Evolutionary conservation across 1,140 invertebrate genomes (phyloP), one percentile per base, ranked within the genome.

Genomic region (Aphelinus atriplicis): DNA sequence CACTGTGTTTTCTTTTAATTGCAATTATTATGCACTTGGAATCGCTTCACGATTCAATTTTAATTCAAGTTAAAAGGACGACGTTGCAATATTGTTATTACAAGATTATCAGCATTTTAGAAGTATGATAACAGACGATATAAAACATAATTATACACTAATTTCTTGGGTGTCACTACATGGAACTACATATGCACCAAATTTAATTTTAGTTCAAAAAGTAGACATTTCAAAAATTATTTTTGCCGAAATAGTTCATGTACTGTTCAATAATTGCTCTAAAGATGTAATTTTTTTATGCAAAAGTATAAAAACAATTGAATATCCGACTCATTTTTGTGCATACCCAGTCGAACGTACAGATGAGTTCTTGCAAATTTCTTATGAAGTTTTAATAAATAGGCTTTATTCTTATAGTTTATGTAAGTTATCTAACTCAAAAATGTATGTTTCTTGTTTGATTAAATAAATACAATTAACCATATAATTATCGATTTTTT

Each of bases 231-330:
- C 26, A 69, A 48, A 26, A 26, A 26, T 26, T 26, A 26, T 26
- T 26, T 69, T 69, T 47, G 66, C 55, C 4, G 48, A 58, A 58
- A 58, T 69, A 58, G 7, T 48, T 47, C n/a, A 69, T 69, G 7
- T 69, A 47, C n/a, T 69, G 4, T 26, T 1, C 43, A 58, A 48
- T 4, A 69, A 47, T 58, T 1, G 1, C n/a, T 69, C 7, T 43
- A 26, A 55, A 26, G 45, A 57, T 48, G 50, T 69, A 47, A 48
- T 42, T 47, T 69, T 69, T 58, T 7, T 69, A 26, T 69, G 56
- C 26, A 2, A 2, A 57, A 69, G 26, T 47, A 2, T 69, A 7
- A 69, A 57, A 48, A 69, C 42, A 26, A 5, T 69, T 1, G 58
- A 69, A 5, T 60, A 69, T 69, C 58, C 43, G 10, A 9, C 50